A percentile compares a stretch with the other conserved stretches of the same genome.
Conservation (phyloP, 1,140 invertebrate species). For the Drosophila pectinifera region DNA sequence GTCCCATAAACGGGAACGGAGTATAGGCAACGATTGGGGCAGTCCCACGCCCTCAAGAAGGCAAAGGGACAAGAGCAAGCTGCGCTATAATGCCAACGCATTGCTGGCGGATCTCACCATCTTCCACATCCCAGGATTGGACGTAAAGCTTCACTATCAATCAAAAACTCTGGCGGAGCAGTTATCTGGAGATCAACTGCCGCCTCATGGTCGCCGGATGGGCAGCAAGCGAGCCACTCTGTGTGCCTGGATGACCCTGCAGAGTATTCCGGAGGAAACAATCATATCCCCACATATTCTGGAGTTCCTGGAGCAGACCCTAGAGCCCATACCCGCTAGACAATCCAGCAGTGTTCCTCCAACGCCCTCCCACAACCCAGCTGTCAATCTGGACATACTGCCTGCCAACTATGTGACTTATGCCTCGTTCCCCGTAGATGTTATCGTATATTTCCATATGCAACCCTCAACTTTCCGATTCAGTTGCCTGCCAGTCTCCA, state of each 20-base stretch:
- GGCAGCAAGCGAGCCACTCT: slow-evolving; percentile 95
- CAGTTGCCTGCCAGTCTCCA: slow-evolving; percentile 96
- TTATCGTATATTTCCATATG: slow-evolving; percentile 99
- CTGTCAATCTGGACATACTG: slow-evolving; percentile 86
- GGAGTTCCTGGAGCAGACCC: slow-evolving; percentile 96
- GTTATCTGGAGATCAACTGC: slow-evolving; percentile 38
- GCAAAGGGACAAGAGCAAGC: slow-evolving; percentile 85
- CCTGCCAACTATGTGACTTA: slow-evolving; percentile 91
- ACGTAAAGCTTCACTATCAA: slow-evolving; percentile 97
- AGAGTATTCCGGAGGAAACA: slow-evolving; percentile 98
- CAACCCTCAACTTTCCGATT: slow-evolving; percentile 98
- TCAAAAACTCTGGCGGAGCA: slow-evolving; percentile 91
- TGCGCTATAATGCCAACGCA: slow-evolving; percentile 85
- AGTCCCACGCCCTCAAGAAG: slow-evolving; percentile 86
- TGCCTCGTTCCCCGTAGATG: slow-evolving; percentile 98
- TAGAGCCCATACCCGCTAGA: slow-evolving; percentile 95
- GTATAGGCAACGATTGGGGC: slow-evolving; percentile 83
- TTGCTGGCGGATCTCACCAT: slow-evolving; percentile 93
- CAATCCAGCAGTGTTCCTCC: slow-evolving; percentile 66
- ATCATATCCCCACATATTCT: slow-evolving; percentile 97
- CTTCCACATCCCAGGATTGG: slow-evolving; percentile 97
- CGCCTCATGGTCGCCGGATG: slow-evolving; percentile 84
- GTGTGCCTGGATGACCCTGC: slow-evolving; percentile 97
- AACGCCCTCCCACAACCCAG: slow-evolving; percentile 68
- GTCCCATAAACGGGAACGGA: slow-evolving; percentile 78